Evolutionary conservation across 1,140 invertebrate genomes (phyloP).

Genomic region (Cotesia typhae): DNA sequence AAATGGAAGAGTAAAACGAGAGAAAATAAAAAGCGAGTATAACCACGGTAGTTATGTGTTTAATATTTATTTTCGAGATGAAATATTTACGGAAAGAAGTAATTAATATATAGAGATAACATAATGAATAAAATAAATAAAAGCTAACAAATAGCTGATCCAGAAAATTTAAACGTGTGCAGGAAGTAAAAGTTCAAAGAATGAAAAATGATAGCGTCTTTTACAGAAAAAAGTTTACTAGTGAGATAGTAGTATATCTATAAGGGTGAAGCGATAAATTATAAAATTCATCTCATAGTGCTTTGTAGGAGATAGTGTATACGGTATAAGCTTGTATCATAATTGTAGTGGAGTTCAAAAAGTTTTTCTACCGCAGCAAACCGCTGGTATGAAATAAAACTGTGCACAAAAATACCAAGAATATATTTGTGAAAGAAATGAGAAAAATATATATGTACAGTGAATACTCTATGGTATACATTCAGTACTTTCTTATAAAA

Average conservation of each 20-base stretch:
- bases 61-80: no score
- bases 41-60: no score
- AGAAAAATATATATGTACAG: no score
- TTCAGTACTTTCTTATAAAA: no score
- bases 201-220: constrained; percentile 20
- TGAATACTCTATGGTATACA: no score
- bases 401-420: constrained; percentile 22
- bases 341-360: constrained; percentile 42
- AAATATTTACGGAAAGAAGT: no score
- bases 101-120: no score
- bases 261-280: constrained; percentile 46
- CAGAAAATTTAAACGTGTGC: no score
- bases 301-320: constrained; percentile 18
- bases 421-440: constrained; percentile 14
- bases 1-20: no score
- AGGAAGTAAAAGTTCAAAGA: neutral
- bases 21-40: no score
- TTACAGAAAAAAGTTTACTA: neutral
- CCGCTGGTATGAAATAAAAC: constrained; percentile 22
- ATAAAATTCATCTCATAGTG: constrained; percentile 45
- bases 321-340: constrained; percentile 36
- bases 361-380: constrained; percentile 37
- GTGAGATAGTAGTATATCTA: neutral
- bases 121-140: no score
- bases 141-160: no score